Base-by-base conservation (phyloP, 1,140 invertebrate species). In the Drosophila burlai region DNA sequence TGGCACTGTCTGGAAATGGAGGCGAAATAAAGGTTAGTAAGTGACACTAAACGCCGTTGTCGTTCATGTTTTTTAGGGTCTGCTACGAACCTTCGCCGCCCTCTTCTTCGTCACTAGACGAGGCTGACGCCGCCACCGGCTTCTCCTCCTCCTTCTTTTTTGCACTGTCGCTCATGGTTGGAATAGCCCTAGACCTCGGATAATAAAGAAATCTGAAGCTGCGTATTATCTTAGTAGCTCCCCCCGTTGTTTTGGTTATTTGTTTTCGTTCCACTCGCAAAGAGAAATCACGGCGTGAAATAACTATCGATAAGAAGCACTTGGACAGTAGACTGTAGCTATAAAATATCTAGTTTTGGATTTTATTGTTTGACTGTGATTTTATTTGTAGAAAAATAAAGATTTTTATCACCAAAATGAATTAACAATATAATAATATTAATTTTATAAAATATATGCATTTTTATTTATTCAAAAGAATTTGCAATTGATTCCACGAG, bases 1-100 rank as follows among this genome's bases (percentile, higher is more conserved):
- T 63, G 29, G 40, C 50, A 13, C 38, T 38, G 18, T 73, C 81
- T 89, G 50, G 9, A 59, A 75, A 26, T 10, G 9, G 13, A 21
- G 42, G 1, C 8, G 9, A 54, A 54, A 24, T 8, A 15, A 21
- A 18, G 11, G 8, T 47, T 11, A 47, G 10, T 26, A 15, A 26
- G n/a, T 61, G 57, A 78, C 63, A 76, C 15, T 13, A 58, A 66
- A 66, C 7, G 29, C 52, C 15, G 1, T 31, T 34, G 26, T 11
- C 31, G 9, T 36, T 16, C 13, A 13, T 43, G 49, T 62, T 34
- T 21, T 40, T 58, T 9, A 1, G 2, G 11, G 3, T 13, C 5
- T 57, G 13, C 3, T 4, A 49, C 34, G 13, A 38, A 78, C 75
- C 75, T 45, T 54, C 55, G 13, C 38, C 38, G 5, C 24, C 65